These are phyloP conservation scores for Callipepla californica DNA, from an alignment of 2,113 vertebrate species.

Conservation along the genomic window DNA sequence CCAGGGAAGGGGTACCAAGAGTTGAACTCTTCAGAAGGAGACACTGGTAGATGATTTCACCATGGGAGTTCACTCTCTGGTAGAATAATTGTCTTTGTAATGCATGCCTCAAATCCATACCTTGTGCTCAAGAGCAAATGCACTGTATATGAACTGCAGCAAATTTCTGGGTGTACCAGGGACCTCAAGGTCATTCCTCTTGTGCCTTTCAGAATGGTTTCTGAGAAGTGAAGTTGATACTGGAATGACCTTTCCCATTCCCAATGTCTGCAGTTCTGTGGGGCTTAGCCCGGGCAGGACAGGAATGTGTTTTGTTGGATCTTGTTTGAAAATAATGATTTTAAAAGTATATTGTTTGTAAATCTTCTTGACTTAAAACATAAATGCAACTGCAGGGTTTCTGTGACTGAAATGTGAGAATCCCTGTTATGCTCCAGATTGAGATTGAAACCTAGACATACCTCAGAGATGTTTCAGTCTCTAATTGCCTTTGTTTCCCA, in stretches of 20 bases:
- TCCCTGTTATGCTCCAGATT: accelerated
- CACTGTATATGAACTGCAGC: background rate
- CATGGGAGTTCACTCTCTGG: background rate
- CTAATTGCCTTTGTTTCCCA: background rate
- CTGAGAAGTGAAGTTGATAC: background rate
- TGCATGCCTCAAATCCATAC: background rate
- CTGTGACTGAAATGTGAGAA: background rate
- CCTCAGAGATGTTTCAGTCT: background rate
- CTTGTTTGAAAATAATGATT: background rate
- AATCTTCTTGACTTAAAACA: accelerated
- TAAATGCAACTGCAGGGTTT: background rate
- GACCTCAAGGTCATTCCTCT: background rate
- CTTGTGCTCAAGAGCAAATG: background rate
- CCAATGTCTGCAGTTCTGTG: background rate
- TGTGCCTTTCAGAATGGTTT: background rate
- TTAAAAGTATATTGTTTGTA: background rate
- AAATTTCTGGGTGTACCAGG: background rate
- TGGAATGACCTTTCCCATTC: background rate
- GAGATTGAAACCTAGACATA: background rate
- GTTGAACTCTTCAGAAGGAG: background rate
- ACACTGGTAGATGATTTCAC: background rate
- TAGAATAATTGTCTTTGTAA: background rate
- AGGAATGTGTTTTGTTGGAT: background rate
- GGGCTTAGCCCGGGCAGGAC: background rate
- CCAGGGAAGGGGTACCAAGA: background rate